These are phyloP conservation scores for Mythimna ferrago DNA, from an alignment of 2,888 invertebrate genomes.

Conservation along the genomic window DNA sequence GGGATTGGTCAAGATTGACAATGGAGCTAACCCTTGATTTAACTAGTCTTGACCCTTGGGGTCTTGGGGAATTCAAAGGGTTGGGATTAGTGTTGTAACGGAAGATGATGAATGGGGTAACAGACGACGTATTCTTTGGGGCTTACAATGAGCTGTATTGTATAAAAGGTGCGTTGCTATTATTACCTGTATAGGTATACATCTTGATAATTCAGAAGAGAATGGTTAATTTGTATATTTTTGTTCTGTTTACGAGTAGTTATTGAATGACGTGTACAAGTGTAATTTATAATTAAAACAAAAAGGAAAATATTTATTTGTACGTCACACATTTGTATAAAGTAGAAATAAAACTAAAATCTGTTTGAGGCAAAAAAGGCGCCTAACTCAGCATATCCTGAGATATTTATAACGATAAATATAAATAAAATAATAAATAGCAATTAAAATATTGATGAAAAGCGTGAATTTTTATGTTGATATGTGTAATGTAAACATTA, in stretches of 20 bases:
- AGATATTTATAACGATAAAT: no score
- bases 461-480: no score
- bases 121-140: slow-evolving; percentile 42
- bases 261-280: neutral
- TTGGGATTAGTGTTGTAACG: slow-evolving; percentile 81
- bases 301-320: no score
- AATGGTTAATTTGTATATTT: neutral
- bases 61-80: slow-evolving; percentile 70
- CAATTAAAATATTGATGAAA: no score
- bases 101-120: slow-evolving; percentile 64
- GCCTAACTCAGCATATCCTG: no score
- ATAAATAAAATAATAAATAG: no score
- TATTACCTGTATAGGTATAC: slow-evolving; percentile 28
- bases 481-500: no score
- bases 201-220: slow-evolving; percentile 19
- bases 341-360: no score
- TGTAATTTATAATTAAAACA: no score
- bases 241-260: neutral
- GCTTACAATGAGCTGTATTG: slow-evolving; percentile 65
- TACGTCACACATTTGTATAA: no score
- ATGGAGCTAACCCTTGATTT: slow-evolving; percentile 80
- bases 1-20: slow-evolving; percentile 83
- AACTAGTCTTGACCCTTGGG: slow-evolving; percentile 78
- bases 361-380: no score
- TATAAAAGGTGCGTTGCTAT: slow-evolving; percentile 44